These are phyloP conservation scores for Bombus superbus DNA, from an alignment of 1,140 invertebrate genomes.

Conservation along the genomic window DNA sequence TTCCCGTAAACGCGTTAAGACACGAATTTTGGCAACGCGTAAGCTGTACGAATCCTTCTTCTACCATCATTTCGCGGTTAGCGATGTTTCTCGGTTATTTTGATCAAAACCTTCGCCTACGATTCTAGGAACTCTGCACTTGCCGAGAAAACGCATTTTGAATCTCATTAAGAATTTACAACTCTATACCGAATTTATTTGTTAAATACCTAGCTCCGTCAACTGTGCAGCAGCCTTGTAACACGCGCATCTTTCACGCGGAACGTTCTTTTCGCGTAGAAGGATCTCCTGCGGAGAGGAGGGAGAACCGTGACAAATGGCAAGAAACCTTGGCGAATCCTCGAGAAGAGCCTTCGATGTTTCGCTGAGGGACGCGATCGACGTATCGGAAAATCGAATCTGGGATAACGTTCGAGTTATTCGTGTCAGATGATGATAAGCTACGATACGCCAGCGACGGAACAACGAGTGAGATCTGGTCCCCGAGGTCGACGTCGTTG, in stretches of 20 bases:
- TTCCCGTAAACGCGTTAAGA: too few species aligned
- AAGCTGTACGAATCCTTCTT: too few species aligned
- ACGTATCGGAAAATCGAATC: slow-evolving; percentile 17
- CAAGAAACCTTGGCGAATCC: neutral
- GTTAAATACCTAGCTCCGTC: neutral
- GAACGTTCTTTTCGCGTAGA: neutral
- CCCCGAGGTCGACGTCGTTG: slow-evolving; percentile 25
- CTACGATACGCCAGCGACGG: neutral
- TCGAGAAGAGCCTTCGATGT: neutral
- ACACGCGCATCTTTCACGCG: neutral
- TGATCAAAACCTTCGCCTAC: neutral
- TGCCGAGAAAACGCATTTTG: neutral
- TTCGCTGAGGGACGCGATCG: neutral
- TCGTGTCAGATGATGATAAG: slow-evolving; percentile 15
- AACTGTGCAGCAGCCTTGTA: too few species aligned
- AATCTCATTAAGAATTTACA: neutral
- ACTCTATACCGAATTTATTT: neutral
- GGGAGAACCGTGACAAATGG: neutral
- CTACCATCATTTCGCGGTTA: too few species aligned
- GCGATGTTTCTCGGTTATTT: neutral
- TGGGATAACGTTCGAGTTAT: neutral
- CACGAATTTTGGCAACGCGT: too few species aligned
- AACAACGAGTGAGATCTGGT: neutral
- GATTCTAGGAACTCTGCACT: neutral
- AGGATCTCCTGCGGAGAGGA: neutral